Percentiles rank a stretch among this genome's conserved stretches.
phyloP scores from a whole-genome alignment of 2,888 invertebrate genomes.

The Aelia acuminata region DNA sequence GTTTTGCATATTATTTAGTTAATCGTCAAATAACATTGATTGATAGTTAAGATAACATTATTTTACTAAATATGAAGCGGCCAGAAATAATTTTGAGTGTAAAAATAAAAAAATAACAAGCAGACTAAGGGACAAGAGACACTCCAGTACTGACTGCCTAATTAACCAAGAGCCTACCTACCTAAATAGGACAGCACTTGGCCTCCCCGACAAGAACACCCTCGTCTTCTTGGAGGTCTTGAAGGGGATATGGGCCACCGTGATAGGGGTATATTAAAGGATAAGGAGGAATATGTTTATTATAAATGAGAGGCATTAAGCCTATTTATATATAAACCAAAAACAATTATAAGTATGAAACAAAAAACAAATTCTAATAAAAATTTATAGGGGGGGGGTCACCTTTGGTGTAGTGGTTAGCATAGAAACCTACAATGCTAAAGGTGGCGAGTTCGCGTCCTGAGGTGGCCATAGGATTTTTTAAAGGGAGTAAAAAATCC shows the following conservation, averaged over 20 bases:
- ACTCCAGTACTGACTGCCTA: neutral
- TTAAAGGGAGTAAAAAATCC: no score
- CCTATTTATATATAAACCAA: no score
- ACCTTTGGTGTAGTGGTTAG: no score
- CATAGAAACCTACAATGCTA: no score
- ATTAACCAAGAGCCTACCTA: neutral
- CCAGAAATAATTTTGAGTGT: neutral
- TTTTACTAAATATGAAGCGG: neutral
- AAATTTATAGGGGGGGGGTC: no score
- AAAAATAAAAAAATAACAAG: slow-evolving; percentile 11
- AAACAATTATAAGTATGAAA: no score
- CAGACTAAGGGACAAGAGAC: neutral
- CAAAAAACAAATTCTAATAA: no score
- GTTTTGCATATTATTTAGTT: neutral
- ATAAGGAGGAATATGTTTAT: neutral
- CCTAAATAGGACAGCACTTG: no score
- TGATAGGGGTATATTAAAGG: neutral
- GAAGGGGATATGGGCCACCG: neutral
- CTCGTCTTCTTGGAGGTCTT: neutral
- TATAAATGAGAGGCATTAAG: neutral
- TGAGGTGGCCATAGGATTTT: no score
- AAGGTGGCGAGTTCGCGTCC: no score
- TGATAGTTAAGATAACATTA: neutral
- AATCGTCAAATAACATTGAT: neutral
- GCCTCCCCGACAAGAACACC: neutral